Evolutionary conservation across 2,797 vertebrate species (phyloP).

Genomic region (Cetoscarus ocellatus): DNA sequence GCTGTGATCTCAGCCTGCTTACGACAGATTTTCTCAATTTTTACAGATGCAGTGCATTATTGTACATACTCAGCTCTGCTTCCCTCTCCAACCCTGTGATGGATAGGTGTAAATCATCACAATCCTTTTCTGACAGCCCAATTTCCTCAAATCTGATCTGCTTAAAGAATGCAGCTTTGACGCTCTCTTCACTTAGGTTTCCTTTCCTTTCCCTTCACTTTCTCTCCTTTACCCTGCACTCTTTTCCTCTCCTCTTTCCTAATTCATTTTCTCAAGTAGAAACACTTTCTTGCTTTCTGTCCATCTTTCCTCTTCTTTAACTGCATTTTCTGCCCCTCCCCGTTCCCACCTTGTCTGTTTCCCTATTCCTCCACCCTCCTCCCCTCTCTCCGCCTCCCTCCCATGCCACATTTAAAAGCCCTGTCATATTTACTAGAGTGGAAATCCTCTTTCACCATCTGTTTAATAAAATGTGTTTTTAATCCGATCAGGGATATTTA

Average conservation of each 20-base stretch:
- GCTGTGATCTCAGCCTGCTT: conserved; percentile 10
- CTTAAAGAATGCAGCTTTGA: conserved; percentile 95
- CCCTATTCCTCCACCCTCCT: conserved; percentile 25
- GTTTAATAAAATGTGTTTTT: conserved; percentile 97
- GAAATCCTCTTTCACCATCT: conserved; percentile 91
- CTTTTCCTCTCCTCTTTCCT: conserved; percentile 26
- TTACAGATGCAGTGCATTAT: conserved; percentile 63
- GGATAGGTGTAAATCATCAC: conserved; percentile 99
- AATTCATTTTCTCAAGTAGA: conserved; percentile 57
- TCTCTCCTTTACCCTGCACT: no score
- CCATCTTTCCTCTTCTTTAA: conserved; percentile 28
- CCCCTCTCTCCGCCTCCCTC: conserved; percentile 41
- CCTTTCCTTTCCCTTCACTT: conserved; percentile 60
- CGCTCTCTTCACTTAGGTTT: conserved; percentile 76
- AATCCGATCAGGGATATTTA: conserved; percentile 87
- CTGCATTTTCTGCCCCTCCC: conserved; percentile 44
- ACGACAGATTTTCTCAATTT: conserved; percentile 41
- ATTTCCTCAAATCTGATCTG: conserved; percentile 99
- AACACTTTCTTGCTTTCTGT: conserved; percentile 24
- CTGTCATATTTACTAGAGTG: conserved; percentile 90
- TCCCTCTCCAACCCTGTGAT: conserved; percentile 82
- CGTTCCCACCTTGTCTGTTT: conserved; percentile 46
- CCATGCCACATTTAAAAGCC: conserved; percentile 81
- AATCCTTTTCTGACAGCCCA: conserved; percentile 98
- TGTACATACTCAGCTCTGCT: conserved; percentile 58